Percentiles rank a stretch among this genome's conserved stretches.
Conservation (phyloP, 2,888 invertebrate species). For the Dolichomitus sp. region DNA sequence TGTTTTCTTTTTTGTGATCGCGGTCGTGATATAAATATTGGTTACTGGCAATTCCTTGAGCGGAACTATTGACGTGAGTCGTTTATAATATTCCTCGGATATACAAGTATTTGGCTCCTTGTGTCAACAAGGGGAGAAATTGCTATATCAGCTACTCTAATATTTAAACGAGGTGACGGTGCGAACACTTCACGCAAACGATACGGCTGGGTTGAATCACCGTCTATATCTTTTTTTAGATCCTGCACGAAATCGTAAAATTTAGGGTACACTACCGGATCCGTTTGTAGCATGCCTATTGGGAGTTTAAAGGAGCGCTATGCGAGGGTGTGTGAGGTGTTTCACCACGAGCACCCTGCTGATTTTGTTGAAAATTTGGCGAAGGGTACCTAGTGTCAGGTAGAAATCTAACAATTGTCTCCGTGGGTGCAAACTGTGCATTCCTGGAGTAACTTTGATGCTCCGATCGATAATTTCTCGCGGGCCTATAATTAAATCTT, state of each 20-base stretch:
- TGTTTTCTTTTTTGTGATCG: slow-evolving; percentile 33
- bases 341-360: background rate
- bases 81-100: slow-evolving; percentile 56
- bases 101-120: no score
- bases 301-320: slow-evolving; percentile 26
- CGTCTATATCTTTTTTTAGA: slow-evolving; percentile 38
- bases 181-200: background rate
- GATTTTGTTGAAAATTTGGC: background rate
- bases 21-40: slow-evolving; percentile 18
- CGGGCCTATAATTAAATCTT: background rate
- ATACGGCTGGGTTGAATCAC: background rate
- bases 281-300: slow-evolving; percentile 1
- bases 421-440: background rate
- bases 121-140: slow-evolving; percentile 61
- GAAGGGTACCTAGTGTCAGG: slow-evolving; percentile 25
- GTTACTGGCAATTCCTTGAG: slow-evolving; percentile 37
- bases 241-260: slow-evolving; percentile 52
- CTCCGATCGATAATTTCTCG: background rate
- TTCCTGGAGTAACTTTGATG: background rate
- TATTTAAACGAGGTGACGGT: slow-evolving; percentile 48
- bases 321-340: background rate
- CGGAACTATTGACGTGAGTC: background rate
- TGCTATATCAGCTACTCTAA: slow-evolving; percentile 26
- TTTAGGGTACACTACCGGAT: slow-evolving; percentile 22
- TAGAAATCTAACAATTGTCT: background rate